Percentiles rank a stretch among this genome's conserved stretches.
phyloP scores from a whole-genome alignment of 2,113 vertebrate genomes.

The Corythoichthys haematopterus region DNA sequence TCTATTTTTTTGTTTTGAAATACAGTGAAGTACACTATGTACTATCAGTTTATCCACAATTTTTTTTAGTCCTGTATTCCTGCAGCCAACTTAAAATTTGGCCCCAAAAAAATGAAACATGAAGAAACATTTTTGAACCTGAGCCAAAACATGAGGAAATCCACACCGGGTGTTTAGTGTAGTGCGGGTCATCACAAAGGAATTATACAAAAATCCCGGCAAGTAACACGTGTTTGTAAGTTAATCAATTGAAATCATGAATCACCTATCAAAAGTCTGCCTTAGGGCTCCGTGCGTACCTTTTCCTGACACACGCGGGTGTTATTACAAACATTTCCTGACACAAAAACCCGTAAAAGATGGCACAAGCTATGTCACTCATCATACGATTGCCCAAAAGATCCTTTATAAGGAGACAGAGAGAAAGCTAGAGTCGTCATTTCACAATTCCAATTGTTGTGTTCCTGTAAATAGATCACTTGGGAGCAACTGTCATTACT shows the following conservation, averaged over 20 bases:
- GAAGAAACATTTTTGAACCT: background rate
- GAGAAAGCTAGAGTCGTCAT: constrained; percentile 47
- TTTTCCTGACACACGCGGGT: constrained; percentile 11
- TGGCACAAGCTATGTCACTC: constrained; percentile 15
- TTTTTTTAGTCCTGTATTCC: background rate
- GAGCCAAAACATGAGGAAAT: constrained; percentile 14
- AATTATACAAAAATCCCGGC: constrained; percentile 10
- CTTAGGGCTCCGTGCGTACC: constrained; percentile 10
- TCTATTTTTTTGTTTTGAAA: background rate
- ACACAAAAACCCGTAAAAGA: constrained; percentile 10
- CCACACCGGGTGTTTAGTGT: background rate
- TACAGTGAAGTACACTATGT: background rate
- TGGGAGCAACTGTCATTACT: constrained; percentile 60
- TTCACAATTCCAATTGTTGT: constrained; percentile 61
- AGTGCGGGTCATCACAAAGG: constrained; percentile 12
- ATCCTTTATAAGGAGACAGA: constrained; percentile 60
- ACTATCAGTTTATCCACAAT: background rate
- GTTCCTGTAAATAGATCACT: constrained; percentile 43
- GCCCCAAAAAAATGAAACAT: background rate
- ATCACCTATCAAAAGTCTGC: constrained; percentile 24
- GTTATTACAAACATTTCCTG: constrained; percentile 27
- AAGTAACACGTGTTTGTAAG: constrained; percentile 13
- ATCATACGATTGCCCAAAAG: constrained; percentile 30
- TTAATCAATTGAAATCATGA: constrained; percentile 16
- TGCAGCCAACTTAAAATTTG: background rate